Conservation (phyloP, 1,140 invertebrate genomes). For the Drosophila truncata region DNA sequence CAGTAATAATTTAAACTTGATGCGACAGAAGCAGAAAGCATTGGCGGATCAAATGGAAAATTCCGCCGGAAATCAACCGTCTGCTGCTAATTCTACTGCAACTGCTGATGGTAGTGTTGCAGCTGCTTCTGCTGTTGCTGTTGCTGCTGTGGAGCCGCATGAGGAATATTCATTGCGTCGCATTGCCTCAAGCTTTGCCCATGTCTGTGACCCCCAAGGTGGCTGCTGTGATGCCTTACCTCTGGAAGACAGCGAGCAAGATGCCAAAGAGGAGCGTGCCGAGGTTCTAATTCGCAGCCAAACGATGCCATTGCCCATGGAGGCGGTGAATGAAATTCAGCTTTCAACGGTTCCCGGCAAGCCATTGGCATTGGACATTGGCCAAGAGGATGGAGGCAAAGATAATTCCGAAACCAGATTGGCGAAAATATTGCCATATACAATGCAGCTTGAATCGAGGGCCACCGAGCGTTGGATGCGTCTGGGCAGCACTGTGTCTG, state of each 20-base stretch:
- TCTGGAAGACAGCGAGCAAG: conserved; percentile 56
- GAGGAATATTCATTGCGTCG: conserved; percentile 33
- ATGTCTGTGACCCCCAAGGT: conserved; percentile 38
- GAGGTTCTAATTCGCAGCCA: conserved; percentile 63
- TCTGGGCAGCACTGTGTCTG: conserved; percentile 54
- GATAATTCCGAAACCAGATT: not conserved
- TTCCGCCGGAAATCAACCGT: not conserved
- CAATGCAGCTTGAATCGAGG: conserved; percentile 15
- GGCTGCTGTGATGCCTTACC: conserved; percentile 37
- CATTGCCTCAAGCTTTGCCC: conserved; percentile 64
- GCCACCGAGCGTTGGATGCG: conserved; percentile 63
- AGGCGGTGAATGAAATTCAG: not conserved
- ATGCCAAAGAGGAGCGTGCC: conserved; percentile 50
- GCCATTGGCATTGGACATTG: not conserved
- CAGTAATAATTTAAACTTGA: conserved; percentile 39
- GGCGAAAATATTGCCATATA: not conserved
- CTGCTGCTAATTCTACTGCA: too few relatives aligned
- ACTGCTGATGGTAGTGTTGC: not conserved
- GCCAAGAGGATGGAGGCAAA: too few relatives aligned
- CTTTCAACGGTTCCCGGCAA: not conserved
- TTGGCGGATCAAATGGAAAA: not conserved
- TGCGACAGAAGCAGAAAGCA: conserved; percentile 27
- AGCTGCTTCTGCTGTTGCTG: not conserved
- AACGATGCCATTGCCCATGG: not conserved
- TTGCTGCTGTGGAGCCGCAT: not conserved